Evolutionary conservation across 1,140 invertebrate genomes (phyloP).

Genomic region (Drosophila lini): DNA sequence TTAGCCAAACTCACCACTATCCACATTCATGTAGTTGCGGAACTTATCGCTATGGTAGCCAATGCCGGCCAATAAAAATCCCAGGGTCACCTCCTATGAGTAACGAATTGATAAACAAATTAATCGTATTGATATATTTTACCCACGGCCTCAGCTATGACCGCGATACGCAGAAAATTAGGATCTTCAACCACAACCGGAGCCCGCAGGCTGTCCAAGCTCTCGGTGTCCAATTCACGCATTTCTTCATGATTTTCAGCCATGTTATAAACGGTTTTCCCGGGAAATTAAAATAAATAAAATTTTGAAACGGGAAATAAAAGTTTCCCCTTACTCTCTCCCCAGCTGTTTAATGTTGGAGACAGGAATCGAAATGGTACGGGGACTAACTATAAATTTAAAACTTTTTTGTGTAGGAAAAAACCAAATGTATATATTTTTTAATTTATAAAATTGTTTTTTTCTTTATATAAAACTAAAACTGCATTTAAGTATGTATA

Average conservation of each 20-base stretch:
- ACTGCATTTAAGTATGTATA: not conserved
- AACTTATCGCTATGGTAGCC: slow-evolving; percentile 45
- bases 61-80: slow-evolving; percentile 51
- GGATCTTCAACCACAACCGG: slow-evolving; percentile 30
- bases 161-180: slow-evolving; percentile 34
- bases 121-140: not conserved
- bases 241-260: not conserved
- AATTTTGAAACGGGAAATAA: not conserved
- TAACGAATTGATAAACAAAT: too few relatives aligned
- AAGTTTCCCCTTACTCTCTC: not conserved
- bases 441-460: not conserved
- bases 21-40: slow-evolving; percentile 53
- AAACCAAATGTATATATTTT: not conserved
- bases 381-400: not conserved
- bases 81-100: slow-evolving; percentile 49
- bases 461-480: not conserved
- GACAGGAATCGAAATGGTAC: not conserved
- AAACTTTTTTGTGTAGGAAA: too few relatives aligned
- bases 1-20: slow-evolving; percentile 17
- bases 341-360: not conserved
- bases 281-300: too few relatives aligned
- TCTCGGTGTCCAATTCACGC: not conserved
- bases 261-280: not conserved
- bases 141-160: slow-evolving; percentile 57
- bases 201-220: not conserved